phyloP scores from a whole-genome alignment of 2,797 vertebrate species.

The Acanthiza pusilla region DNA sequence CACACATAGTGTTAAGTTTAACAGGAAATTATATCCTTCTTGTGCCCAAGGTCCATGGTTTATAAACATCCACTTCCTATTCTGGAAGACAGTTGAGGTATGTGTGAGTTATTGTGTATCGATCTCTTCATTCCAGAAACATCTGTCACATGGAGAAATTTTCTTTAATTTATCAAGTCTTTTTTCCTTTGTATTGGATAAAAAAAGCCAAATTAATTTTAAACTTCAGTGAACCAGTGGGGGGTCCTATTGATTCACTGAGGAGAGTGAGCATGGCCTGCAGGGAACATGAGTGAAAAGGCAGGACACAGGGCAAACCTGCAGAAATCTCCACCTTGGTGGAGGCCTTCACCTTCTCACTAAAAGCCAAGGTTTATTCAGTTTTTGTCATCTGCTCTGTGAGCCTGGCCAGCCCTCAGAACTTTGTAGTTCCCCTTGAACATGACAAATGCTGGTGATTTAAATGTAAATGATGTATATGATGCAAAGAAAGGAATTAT shows the following conservation, averaged over 20 bases:
- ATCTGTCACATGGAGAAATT: neutral
- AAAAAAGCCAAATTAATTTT: neutral
- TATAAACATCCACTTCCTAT: slow-evolving; percentile 47
- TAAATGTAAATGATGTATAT: no score
- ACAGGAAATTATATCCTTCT: slow-evolving; percentile 44
- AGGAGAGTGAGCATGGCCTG: neutral
- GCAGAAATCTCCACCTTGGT: neutral
- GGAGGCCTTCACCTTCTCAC: neutral
- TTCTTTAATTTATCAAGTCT: neutral
- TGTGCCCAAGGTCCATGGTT: neutral
- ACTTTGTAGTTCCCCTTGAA: neutral
- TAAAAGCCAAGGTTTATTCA: neutral
- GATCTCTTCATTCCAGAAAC: neutral
- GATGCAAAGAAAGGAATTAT: neutral
- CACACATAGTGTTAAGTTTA: slow-evolving; percentile 63
- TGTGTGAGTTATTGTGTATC: neutral
- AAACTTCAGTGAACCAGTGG: neutral
- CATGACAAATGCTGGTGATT: neutral
- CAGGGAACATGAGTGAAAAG: neutral
- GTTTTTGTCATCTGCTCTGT: neutral
- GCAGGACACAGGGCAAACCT: neutral
- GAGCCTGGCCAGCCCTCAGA: neutral
- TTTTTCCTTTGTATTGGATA: neutral
- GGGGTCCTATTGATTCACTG: neutral
- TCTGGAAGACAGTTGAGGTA: slow-evolving; percentile 29